phyloP scores from a whole-genome alignment of 1,140 invertebrate species.

The Phymastichus coffea region DNA sequence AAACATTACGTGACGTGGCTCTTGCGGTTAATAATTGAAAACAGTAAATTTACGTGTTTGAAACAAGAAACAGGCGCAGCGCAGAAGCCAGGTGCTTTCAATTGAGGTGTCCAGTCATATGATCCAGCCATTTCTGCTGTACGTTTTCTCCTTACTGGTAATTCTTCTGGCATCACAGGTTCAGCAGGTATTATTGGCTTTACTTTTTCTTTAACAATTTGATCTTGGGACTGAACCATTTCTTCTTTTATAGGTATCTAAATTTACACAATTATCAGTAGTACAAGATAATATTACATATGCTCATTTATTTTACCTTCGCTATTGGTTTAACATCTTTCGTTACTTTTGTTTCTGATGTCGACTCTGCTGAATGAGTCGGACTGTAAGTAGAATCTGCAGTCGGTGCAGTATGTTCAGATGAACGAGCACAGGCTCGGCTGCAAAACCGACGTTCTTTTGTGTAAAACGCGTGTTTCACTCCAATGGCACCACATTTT shows the following conservation, averaged over 20 bases:
- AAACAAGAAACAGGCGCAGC: constrained; percentile 89
- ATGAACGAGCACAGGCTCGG: constrained; percentile 68
- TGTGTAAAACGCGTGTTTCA: constrained; percentile 87
- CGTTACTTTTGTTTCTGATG: constrained; percentile 18
- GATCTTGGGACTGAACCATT: constrained; percentile 25
- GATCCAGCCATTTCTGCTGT: constrained; percentile 67
- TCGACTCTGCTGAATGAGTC: constrained; percentile 42
- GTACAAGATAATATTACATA: background rate
- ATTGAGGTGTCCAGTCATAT: constrained; percentile 79
- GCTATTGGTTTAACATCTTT: constrained; percentile 15
- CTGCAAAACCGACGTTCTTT: constrained; percentile 80
- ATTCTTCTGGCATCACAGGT: constrained; percentile 51
- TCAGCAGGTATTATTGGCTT: constrained; percentile 35
- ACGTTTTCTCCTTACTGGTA: constrained; percentile 56
- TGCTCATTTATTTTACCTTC: constrained; percentile 2
- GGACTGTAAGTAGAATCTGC: constrained; percentile 55
- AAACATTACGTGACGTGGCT: background rate
- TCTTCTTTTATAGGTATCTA: constrained; percentile 36
- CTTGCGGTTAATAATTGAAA: background rate
- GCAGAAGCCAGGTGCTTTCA: constrained; percentile 74
- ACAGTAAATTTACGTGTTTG: constrained; percentile 69
- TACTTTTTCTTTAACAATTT: constrained; percentile 38
- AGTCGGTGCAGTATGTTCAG: constrained; percentile 44
- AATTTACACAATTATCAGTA: background rate
- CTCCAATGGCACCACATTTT: constrained; percentile 85